These are phyloP conservation scores for Lucilia cuprina DNA, from an alignment of 1,140 invertebrate species.

Conservation along the genomic window DNA sequence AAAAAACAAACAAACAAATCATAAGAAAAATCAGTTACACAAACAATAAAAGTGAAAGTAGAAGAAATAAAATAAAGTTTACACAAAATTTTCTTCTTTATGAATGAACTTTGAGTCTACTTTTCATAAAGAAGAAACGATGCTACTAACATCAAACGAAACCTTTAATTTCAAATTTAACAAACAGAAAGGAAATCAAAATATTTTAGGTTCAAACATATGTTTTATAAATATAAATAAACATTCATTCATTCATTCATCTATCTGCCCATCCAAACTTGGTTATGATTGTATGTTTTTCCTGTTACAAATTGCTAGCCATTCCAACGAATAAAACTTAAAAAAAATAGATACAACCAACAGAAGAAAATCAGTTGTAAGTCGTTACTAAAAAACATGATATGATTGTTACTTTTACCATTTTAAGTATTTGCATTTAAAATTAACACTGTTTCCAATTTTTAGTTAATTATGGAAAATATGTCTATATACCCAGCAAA, in stretches of 20 bases:
- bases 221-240: neutral
- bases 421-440: neutral
- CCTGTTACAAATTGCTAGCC: neutral
- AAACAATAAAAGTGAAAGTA: neutral
- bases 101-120: neutral
- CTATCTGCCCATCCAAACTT: neutral
- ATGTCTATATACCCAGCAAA: no score
- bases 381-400: neutral
- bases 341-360: neutral
- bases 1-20: neutral
- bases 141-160: neutral
- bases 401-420: neutral
- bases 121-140: neutral
- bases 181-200: neutral
- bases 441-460: neutral
- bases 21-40: neutral
- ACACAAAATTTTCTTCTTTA: neutral
- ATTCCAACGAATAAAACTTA: neutral
- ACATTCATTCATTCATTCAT: neutral
- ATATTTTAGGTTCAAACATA: neutral
- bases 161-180: neutral
- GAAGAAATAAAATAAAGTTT: neutral
- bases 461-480: neutral
- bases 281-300: neutral
- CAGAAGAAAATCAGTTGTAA: neutral